These are phyloP conservation scores for Damaliscus lunatus DNA, from an alignment of 2,113 vertebrate genomes.

Conservation along the genomic window DNA sequence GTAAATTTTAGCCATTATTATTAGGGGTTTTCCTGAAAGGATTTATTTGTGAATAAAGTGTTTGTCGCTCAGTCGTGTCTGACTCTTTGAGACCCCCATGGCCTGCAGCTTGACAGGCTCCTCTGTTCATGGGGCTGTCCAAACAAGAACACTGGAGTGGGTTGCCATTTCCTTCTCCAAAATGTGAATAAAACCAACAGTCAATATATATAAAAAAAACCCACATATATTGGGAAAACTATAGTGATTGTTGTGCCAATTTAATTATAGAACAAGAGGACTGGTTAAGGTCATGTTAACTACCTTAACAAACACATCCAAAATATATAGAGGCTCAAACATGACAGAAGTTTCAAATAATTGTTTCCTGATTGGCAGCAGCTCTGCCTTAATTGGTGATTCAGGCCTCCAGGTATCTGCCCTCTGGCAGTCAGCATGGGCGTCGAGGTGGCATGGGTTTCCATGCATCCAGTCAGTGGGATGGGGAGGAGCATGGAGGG, in stretches of 20 bases:
- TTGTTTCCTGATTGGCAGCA: not conserved
- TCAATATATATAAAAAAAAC: not conserved
- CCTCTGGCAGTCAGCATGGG: not conserved
- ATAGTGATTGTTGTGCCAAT: not conserved
- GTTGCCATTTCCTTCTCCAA: not conserved
- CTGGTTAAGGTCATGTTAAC: not conserved
- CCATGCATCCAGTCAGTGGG: not conserved
- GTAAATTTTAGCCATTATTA: not conserved
- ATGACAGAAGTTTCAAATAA: not conserved
- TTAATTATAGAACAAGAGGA: not conserved
- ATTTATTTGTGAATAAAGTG: not conserved
- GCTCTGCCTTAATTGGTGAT: not conserved
- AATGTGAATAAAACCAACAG: not conserved
- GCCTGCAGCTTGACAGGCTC: not conserved
- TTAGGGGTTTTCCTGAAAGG: not conserved
- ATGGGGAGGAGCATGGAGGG: not conserved
- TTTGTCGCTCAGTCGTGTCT: not conserved
- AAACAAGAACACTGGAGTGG: not conserved
- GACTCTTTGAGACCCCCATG: not conserved
- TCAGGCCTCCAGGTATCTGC: not conserved
- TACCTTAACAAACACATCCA: not conserved
- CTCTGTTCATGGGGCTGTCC: not conserved
- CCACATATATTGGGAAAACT: not conserved
- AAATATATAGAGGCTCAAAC: not conserved
- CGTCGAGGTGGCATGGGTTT: accelerated